Conservation (phyloP, 2,113 vertebrate genomes). For the Lycocorax pyrrhopterus region DNA sequence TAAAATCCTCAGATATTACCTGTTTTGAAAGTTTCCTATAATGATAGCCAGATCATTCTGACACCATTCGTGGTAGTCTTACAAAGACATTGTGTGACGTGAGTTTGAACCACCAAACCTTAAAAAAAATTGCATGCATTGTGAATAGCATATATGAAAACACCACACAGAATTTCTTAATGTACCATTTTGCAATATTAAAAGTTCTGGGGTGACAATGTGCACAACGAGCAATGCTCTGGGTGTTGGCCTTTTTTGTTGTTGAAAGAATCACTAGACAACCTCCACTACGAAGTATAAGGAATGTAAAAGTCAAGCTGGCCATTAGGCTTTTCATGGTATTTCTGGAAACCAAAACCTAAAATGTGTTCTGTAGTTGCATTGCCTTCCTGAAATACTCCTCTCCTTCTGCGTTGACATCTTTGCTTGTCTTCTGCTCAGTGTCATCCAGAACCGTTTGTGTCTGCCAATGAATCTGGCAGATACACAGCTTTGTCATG, state of each 20-base stretch:
- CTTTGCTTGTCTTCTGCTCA: neutral
- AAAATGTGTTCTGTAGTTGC: neutral
- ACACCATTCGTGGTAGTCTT: neutral
- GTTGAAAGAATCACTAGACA: neutral
- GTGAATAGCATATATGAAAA: neutral
- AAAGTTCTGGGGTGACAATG: neutral
- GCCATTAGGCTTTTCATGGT: neutral
- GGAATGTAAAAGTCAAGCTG: neutral
- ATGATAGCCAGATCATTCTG: neutral
- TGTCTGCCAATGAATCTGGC: neutral
- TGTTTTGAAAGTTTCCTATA: neutral
- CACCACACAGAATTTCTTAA: neutral
- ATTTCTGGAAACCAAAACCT: neutral
- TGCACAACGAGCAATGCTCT: rapidly evolving
- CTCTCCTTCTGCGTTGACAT: neutral
- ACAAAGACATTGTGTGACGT: neutral
- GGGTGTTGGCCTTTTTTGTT: neutral
- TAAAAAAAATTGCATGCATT: neutral
- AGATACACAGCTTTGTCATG: neutral
- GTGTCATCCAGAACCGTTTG: neutral
- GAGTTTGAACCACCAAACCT: neutral
- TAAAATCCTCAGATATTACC: neutral
- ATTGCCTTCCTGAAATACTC: neutral
- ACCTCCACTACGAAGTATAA: neutral
- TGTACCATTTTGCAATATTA: neutral